Percentiles rank a stretch among this genome's conserved stretches.
Evolutionary conservation across 2,797 vertebrate genomes (phyloP).

Genomic region (Lutjanus campechanus): DNA sequence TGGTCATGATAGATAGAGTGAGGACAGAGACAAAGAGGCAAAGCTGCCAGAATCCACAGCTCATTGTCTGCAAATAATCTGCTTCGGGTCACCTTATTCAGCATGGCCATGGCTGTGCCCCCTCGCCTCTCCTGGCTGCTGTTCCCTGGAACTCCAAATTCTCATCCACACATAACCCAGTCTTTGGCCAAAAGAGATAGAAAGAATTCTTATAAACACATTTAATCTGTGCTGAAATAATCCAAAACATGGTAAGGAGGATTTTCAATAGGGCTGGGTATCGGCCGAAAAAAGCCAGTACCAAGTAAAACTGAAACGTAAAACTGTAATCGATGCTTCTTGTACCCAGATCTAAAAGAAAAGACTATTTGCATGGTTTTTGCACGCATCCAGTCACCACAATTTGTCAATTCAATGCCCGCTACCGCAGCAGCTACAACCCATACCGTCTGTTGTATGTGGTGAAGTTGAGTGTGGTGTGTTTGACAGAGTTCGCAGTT

Average conservation of each 20-base stretch:
- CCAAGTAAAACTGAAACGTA: too few relatives aligned
- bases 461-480: too few relatives aligned
- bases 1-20: conserved; percentile 33
- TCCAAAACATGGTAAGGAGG: not conserved
- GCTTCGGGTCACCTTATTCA: conserved; percentile 53
- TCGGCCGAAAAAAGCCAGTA: too few relatives aligned
- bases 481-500: too few relatives aligned
- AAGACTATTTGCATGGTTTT: too few relatives aligned
- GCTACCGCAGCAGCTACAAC: too few relatives aligned
- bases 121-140: conserved; percentile 12
- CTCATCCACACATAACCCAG: not conserved
- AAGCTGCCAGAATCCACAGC: conserved; percentile 53
- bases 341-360: too few relatives aligned
- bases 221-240: not conserved
- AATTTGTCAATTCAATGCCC: too few relatives aligned
- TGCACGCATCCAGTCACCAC: too few relatives aligned
- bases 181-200: conserved; percentile 1
- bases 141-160: conserved; percentile 9
- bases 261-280: not conserved
- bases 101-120: conserved; percentile 4
- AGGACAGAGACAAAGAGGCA: conserved; percentile 20
- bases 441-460: too few relatives aligned
- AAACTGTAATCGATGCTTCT: too few relatives aligned
- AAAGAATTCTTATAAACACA: not conserved
- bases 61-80: conserved; percentile 66